Evolutionary conservation across 2,888 invertebrate genomes (phyloP).

Genomic region (Pheosia gnoma): DNA sequence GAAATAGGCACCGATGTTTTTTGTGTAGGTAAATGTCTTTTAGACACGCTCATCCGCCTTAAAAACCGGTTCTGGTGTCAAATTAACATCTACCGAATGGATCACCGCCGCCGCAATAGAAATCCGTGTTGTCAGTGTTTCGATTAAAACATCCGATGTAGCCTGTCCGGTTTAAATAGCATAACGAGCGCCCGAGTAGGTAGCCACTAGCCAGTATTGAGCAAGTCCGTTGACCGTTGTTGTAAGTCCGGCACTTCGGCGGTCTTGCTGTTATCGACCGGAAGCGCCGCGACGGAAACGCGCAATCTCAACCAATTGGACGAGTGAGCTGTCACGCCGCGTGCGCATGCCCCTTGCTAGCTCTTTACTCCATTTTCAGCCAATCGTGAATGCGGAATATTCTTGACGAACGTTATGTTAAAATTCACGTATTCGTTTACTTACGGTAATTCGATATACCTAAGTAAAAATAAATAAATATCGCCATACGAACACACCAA

Average conservation of each 20-base stretch:
- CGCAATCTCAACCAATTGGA: conserved; percentile 83
- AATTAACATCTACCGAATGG: not conserved
- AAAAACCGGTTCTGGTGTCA: not conserved
- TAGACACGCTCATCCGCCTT: not conserved
- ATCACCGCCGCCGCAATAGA: not conserved
- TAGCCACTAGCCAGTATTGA: conserved; percentile 29
- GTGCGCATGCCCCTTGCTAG: conserved; percentile 71
- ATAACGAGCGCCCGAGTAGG: conserved; percentile 36
- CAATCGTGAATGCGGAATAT: not conserved
- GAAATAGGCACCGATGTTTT: not conserved
- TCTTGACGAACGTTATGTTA: too few species aligned
- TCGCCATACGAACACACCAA: too few species aligned
- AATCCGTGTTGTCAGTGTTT: conserved; percentile 11
- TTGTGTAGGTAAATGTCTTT: not conserved
- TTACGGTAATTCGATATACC: too few species aligned
- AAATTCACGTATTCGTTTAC: too few species aligned
- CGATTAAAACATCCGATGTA: conserved; percentile 35
- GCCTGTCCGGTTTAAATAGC: conserved; percentile 34
- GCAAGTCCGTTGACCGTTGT: conserved; percentile 76
- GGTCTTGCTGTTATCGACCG: conserved; percentile 79
- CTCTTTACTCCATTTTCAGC: conserved; percentile 45
- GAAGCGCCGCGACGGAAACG: conserved; percentile 77
- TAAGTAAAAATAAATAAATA: too few species aligned
- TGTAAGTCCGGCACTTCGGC: conserved; percentile 51
- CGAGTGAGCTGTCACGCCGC: conserved; percentile 72